These are phyloP conservation scores for Dasypogon diadema DNA, from an alignment of 2,888 invertebrate genomes.

Conservation along the genomic window DNA sequence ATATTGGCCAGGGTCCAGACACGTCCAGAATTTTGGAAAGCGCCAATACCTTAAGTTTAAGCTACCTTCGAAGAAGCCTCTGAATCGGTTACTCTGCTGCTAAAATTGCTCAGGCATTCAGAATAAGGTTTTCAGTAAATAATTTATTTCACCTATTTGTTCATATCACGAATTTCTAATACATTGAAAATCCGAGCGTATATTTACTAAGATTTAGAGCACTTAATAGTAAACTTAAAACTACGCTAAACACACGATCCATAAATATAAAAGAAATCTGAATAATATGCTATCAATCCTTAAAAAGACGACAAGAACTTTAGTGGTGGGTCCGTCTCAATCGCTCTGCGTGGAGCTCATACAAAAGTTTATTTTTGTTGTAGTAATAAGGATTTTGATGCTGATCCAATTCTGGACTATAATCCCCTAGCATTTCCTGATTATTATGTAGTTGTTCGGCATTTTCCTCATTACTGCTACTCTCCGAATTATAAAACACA, in stretches of 20 bases:
- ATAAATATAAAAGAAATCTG: not conserved
- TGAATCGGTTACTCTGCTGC: too few species aligned
- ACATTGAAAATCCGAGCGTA: not conserved
- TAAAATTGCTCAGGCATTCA: too few species aligned
- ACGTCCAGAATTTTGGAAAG: too few species aligned
- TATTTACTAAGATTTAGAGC: not conserved
- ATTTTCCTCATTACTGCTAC: slow-evolving; percentile 19
- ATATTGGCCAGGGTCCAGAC: too few species aligned
- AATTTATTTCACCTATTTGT: not conserved
- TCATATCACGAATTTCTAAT: not conserved
- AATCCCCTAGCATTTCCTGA: slow-evolving; percentile 63
- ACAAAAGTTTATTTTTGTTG: slow-evolving; percentile 85
- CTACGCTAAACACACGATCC: not conserved
- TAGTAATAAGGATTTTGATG: slow-evolving; percentile 88
- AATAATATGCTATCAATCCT: not conserved
- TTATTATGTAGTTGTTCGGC: slow-evolving; percentile 46
- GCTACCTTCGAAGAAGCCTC: too few species aligned
- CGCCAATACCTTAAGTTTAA: too few species aligned
- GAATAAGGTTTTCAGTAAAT: not conserved
- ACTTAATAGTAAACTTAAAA: not conserved
- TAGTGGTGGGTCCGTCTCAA: slow-evolving; percentile 72
- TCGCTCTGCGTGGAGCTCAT: slow-evolving; percentile 85
- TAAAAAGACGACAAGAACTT: not conserved
- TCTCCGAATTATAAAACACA: slow-evolving; percentile 55
- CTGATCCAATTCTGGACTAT: slow-evolving; percentile 82